phyloP scores from a whole-genome alignment of 2,888 invertebrate species.

The Megamerina dolium region DNA sequence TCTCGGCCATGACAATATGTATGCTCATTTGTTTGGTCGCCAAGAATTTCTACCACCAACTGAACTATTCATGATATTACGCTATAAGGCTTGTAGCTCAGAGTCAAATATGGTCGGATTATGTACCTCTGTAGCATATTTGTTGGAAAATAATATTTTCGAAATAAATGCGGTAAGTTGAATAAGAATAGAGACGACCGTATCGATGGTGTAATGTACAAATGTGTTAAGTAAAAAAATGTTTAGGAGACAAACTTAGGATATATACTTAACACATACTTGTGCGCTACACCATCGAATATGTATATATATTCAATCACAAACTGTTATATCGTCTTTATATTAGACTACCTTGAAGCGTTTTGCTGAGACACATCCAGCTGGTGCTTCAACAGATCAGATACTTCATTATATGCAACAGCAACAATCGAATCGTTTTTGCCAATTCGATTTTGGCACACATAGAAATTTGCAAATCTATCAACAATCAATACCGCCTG shows the following conservation, averaged over 20 bases:
- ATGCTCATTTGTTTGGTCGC: constrained; percentile 26
- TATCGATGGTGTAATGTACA: too few relatives aligned
- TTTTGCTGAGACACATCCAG: constrained; percentile 29
- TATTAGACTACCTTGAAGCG: constrained; percentile 26
- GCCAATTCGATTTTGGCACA: constrained; percentile 31
- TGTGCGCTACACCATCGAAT: too few relatives aligned
- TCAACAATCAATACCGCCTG: constrained; percentile 26
- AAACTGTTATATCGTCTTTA: too few relatives aligned
- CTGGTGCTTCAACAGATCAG: constrained; percentile 38
- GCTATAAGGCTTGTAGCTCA: constrained; percentile 48
- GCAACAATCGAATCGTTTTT: constrained; percentile 30
- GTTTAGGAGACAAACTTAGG: neutral
- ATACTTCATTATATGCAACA: constrained; percentile 36
- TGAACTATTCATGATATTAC: constrained; percentile 49
- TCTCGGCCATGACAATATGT: constrained; percentile 27
- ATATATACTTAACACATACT: too few relatives aligned
- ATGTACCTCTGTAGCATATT: constrained; percentile 56
- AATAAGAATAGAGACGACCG: too few relatives aligned
- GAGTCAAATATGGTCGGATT: constrained; percentile 34
- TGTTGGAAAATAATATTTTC: constrained; percentile 41
- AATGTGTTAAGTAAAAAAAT: too few relatives aligned
- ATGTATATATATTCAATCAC: too few relatives aligned
- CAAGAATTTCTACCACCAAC: constrained; percentile 60
- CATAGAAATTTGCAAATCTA: constrained; percentile 28
- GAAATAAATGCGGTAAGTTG: constrained; percentile 6